A percentile compares a stretch with the other conserved stretches of the same genome.
Conservation (phyloP, 35 echinoderm and acorn worm species). For the Amphiura filiformis region DNA sequence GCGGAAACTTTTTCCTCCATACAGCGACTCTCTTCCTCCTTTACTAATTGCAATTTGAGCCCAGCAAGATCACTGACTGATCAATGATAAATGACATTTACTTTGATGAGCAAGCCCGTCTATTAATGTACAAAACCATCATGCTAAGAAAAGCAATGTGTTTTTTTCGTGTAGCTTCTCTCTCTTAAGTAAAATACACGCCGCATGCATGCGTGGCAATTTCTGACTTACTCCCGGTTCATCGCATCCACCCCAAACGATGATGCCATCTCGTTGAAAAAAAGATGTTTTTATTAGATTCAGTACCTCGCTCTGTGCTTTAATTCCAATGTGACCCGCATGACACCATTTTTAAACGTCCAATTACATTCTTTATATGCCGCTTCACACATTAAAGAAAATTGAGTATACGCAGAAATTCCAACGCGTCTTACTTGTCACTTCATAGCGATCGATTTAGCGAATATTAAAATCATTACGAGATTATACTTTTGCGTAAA, state of each 20-base stretch:
- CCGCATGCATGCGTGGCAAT: background rate
- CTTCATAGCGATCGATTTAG: background rate
- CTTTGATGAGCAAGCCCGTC: background rate
- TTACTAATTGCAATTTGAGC: too few relatives aligned
- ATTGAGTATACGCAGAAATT: background rate
- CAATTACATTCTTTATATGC: background rate
- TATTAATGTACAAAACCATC: conserved; percentile 11
- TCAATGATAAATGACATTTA: conserved; percentile 12
- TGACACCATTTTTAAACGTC: background rate
- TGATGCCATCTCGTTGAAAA: background rate
- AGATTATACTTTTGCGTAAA: too few relatives aligned
- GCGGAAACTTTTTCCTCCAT: too few relatives aligned
- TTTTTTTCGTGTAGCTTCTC: background rate
- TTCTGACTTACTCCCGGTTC: background rate
- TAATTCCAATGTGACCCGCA: background rate
- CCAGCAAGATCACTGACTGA: background rate
- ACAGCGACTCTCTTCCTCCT: too few relatives aligned
- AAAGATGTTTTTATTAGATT: background rate
- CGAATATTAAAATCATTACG: background rate
- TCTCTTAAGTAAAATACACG: background rate
- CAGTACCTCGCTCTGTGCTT: background rate
- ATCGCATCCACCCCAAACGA: background rate
- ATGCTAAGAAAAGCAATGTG: background rate
- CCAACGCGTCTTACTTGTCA: background rate
- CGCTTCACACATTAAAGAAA: background rate